Evolutionary conservation across 2,113 vertebrate species (phyloP).

Genomic region (Nesogale talazaci): DNA sequence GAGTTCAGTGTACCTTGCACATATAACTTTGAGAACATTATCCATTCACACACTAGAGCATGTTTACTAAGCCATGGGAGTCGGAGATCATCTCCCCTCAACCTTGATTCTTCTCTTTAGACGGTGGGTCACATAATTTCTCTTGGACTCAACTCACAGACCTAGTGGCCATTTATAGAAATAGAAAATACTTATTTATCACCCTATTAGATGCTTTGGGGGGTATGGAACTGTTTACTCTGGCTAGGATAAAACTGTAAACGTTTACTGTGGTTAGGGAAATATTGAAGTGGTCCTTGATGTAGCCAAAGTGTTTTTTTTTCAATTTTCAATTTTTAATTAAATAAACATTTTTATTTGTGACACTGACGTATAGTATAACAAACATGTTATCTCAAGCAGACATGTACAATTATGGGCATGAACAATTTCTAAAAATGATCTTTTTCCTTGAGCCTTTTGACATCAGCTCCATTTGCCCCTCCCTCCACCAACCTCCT

Average conservation of each 20-base stretch:
- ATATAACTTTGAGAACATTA: neutral
- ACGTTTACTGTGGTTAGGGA: too few relatives aligned
- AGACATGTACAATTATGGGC: too few relatives aligned
- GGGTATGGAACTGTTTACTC: neutral
- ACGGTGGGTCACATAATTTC: neutral
- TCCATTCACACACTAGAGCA: neutral
- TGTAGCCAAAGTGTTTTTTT: too few relatives aligned
- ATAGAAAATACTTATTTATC: neutral
- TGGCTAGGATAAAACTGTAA: neutral
- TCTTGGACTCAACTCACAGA: neutral
- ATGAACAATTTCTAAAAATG: too few relatives aligned
- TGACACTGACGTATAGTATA: too few relatives aligned
- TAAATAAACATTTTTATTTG: too few relatives aligned
- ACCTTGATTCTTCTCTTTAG: neutral
- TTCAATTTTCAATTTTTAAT: too few relatives aligned
- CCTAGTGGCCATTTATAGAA: constrained; percentile 35
- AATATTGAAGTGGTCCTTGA: too few relatives aligned
- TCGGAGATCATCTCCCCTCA: neutral
- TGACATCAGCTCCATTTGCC: too few relatives aligned
- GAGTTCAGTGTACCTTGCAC: neutral
- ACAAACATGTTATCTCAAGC: too few relatives aligned
- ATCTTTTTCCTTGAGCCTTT: too few relatives aligned
- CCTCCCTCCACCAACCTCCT: too few relatives aligned
- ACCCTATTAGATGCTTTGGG: neutral
- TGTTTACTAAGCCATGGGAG: neutral